Evolutionary conservation across 2,888 invertebrate species (phyloP).

Genomic region (Eudasyphora cyanicolor): DNA sequence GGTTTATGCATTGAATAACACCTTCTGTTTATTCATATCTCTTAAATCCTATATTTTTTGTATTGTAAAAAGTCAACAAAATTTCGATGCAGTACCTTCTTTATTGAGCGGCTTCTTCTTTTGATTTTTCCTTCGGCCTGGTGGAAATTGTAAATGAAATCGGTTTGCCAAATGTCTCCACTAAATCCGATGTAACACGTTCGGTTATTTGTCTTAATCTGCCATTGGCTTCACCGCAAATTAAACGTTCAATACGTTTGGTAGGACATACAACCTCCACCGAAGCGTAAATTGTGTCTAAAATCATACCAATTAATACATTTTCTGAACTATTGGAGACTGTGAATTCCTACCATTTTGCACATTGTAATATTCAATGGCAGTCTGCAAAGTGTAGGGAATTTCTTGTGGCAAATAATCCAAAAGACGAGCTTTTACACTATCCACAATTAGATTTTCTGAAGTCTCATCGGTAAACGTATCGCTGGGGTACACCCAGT

Average conservation of each 20-base stretch:
- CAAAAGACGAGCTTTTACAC: slow-evolving; percentile 90
- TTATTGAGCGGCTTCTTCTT: not conserved
- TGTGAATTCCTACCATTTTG: slow-evolving; percentile 81
- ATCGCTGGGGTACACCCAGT: slow-evolving; percentile 86
- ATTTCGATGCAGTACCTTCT: not conserved
- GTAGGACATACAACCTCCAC: slow-evolving; percentile 85
- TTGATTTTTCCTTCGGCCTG: slow-evolving; percentile 36
- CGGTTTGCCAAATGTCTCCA: slow-evolving; percentile 84
- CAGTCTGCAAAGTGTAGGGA: slow-evolving; percentile 87
- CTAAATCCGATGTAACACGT: slow-evolving; percentile 83
- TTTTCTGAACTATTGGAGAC: not conserved
- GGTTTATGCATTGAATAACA: too few species aligned
- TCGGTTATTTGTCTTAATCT: slow-evolving; percentile 87
- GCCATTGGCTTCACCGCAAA: slow-evolving; percentile 86
- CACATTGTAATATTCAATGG: slow-evolving; percentile 85
- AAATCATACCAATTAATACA: too few species aligned
- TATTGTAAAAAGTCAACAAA: not conserved
- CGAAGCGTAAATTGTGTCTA: slow-evolving; percentile 82
- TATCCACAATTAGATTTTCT: slow-evolving; percentile 85
- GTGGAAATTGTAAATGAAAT: slow-evolving; percentile 79
- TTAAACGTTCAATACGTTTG: slow-evolving; percentile 83
- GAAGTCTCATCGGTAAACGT: slow-evolving; percentile 88
- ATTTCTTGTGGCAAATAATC: slow-evolving; percentile 92
- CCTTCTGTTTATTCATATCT: not conserved
- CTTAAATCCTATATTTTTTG: not conserved